phyloP scores from a whole-genome alignment of 2,888 invertebrate genomes.

The Graphium colonna region DNA sequence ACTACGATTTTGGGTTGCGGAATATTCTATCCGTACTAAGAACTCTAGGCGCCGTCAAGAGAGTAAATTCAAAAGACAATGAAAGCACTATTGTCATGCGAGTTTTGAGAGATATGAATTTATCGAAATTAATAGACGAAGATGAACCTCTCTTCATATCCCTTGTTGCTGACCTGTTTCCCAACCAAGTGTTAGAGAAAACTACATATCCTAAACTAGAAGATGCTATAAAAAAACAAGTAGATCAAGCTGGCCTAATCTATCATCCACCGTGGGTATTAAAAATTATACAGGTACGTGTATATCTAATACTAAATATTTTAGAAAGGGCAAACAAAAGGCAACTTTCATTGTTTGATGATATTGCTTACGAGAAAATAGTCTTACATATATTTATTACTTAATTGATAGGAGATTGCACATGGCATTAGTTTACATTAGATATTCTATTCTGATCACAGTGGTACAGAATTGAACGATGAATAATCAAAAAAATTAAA shows the following conservation, averaged over 20 bases:
- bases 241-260: constrained; percentile 88
- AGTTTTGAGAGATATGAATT: constrained; percentile 97
- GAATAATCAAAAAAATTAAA: no score
- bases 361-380: no score
- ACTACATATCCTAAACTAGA: constrained; percentile 93
- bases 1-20: constrained; percentile 97
- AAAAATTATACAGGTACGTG: constrained; percentile 91
- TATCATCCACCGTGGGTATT: constrained; percentile 97
- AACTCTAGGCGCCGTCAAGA: constrained; percentile 94
- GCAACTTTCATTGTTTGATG: no score
- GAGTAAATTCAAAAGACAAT: constrained; percentile 93
- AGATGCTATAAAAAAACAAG: constrained; percentile 91
- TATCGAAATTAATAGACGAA: constrained; percentile 97
- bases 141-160: constrained; percentile 99
- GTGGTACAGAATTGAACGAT: no score
- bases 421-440: no score
- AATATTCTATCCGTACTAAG: constrained; percentile 97
- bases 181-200: constrained; percentile 95
- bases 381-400: no score
- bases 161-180: constrained; percentile 96
- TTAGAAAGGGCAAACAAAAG: no score
- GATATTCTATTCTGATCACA: no score
- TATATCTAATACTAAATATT: not conserved
- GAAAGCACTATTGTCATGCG: constrained; percentile 98
- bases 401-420: no score